A percentile compares a stretch with the other conserved stretches of the same genome.
These are phyloP conservation scores for Hemibagrus wyckioides DNA, from an alignment of 2,113 vertebrate species.

Conservation along the genomic window DNA sequence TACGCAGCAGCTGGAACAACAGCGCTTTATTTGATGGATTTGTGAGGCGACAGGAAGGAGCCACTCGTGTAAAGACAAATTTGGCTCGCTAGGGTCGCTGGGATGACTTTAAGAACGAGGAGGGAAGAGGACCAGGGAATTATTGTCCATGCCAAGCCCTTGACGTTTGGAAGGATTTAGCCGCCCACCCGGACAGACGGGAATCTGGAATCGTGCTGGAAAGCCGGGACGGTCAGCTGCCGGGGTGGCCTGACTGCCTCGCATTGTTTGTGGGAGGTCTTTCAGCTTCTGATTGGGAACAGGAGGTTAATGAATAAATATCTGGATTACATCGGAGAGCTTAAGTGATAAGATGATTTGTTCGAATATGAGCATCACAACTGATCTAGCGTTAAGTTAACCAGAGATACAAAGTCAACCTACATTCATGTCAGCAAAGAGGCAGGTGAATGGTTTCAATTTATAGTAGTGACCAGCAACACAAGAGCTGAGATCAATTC, in stretches of 20 bases:
- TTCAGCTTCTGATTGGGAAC: neutral
- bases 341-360: neutral
- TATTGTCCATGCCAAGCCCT: constrained; percentile 9
- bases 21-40: constrained; percentile 25
- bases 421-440: neutral
- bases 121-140: constrained; percentile 8
- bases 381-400: neutral
- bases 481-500: neutral
- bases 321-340: constrained; percentile 39
- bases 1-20: constrained; percentile 59
- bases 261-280: constrained; percentile 36
- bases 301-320: neutral
- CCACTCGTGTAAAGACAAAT: neutral
- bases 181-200: constrained; percentile 15
- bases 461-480: neutral
- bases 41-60: constrained; percentile 10
- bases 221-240: constrained; percentile 33
- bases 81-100: constrained; percentile 21
- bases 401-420: neutral
- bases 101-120: neutral
- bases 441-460: neutral
- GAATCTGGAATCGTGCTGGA: neutral
- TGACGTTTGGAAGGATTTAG: constrained; percentile 16
- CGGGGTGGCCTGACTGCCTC: neutral
- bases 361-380: neutral